A percentile compares a stretch with the other conserved stretches of the same genome.
These are phyloP conservation scores for Megaceryle alcyon DNA, from an alignment of 2,797 vertebrate genomes.

Conservation along the genomic window DNA sequence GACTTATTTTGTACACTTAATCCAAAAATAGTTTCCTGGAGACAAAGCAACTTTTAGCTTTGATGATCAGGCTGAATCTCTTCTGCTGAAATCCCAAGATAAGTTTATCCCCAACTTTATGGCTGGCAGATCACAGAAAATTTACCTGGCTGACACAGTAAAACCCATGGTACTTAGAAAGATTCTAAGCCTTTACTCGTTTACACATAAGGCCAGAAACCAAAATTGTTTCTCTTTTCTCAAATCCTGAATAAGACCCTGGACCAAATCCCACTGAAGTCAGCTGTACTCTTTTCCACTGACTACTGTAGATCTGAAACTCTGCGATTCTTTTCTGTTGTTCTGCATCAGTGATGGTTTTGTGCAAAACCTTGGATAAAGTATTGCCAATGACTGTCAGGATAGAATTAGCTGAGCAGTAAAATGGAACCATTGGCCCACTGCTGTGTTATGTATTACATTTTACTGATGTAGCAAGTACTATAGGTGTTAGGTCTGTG, in stretches of 20 bases:
- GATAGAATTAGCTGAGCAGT: not conserved
- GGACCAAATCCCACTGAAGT: not conserved
- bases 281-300: not conserved
- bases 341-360: not conserved
- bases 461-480: not conserved
- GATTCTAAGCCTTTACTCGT: not conserved
- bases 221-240: not conserved
- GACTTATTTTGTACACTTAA: not conserved
- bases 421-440: not conserved
- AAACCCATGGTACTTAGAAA: not conserved
- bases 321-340: not conserved
- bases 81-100: not conserved
- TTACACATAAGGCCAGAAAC: not conserved
- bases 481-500: not conserved
- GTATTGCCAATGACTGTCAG: not conserved
- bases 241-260: constrained; percentile 22
- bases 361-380: constrained; percentile 4
- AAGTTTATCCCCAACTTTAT: not conserved
- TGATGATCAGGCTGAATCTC: not conserved
- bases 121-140: not conserved
- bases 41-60: not conserved
- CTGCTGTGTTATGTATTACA: not conserved
- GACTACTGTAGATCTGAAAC: not conserved
- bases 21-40: not conserved
- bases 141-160: not conserved